Evolutionary conservation across 2,797 vertebrate genomes (phyloP).

Genomic region (Neomorphus geoffroyi): DNA sequence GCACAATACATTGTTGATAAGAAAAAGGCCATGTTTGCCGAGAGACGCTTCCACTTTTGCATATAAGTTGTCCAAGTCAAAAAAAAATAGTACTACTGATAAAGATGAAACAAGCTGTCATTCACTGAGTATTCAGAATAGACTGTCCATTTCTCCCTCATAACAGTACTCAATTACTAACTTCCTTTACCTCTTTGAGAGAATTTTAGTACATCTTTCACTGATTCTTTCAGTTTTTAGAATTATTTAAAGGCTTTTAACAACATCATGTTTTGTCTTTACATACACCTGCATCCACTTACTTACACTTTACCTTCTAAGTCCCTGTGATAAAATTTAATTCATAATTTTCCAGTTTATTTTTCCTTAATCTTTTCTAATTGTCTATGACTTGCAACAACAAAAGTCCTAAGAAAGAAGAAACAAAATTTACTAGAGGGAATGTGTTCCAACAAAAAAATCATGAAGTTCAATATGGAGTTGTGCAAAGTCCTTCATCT

Average conservation of each 20-base stretch:
- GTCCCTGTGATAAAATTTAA: not conserved
- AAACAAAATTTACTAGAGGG: not conserved
- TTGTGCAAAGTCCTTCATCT: not conserved
- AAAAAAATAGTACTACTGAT: not conserved
- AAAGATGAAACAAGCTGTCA: not conserved
- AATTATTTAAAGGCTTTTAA: not conserved
- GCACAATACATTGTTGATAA: not conserved
- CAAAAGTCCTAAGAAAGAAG: not conserved
- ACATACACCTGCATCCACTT: not conserved
- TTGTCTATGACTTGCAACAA: not conserved
- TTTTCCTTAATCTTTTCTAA: not conserved
- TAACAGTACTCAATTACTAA: not conserved
- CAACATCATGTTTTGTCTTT: not conserved
- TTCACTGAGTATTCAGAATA: not conserved
- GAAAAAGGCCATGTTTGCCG: not conserved
- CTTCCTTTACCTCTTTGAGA: not conserved
- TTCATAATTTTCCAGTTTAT: not conserved
- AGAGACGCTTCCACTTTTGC: not conserved
- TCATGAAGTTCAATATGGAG: not conserved
- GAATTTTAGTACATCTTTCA: not conserved
- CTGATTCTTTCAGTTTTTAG: not conserved
- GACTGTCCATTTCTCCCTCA: not conserved
- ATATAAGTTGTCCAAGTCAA: not conserved
- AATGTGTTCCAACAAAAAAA: not conserved
- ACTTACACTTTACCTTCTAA: not conserved